phyloP scores from a whole-genome alignment of 2,888 invertebrate genomes.

The Dermolepida albohirtum region DNA sequence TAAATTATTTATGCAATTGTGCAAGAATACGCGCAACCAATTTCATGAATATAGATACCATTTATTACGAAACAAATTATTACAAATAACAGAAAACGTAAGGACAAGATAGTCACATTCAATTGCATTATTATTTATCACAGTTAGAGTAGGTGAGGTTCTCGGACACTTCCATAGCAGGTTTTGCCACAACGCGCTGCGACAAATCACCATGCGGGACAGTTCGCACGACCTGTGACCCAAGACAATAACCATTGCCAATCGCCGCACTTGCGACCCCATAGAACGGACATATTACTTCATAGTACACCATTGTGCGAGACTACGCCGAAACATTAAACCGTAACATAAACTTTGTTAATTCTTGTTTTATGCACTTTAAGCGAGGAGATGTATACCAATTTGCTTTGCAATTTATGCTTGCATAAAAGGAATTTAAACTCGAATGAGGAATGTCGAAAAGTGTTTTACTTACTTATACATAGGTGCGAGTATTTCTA shows the following conservation, averaged over 20 bases:
- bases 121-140: slow-evolving; percentile 60
- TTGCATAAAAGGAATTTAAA: slow-evolving; percentile 3
- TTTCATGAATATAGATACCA: slow-evolving; percentile 41
- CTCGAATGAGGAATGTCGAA: too few species aligned
- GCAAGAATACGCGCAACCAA: slow-evolving; percentile 40
- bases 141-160: slow-evolving; percentile 59
- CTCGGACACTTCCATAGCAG: slow-evolving; percentile 52
- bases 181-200: slow-evolving; percentile 52
- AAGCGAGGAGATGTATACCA: slow-evolving; percentile 4
- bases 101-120: slow-evolving; percentile 51
- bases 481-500: too few species aligned
- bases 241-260: slow-evolving; percentile 63
- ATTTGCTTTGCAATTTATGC: not conserved
- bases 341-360: too few species aligned
- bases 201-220: slow-evolving; percentile 64
- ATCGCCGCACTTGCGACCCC: slow-evolving; percentile 60
- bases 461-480: too few species aligned
- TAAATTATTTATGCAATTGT: slow-evolving; percentile 41
- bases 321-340: slow-evolving; percentile 5
- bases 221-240: slow-evolving; percentile 65
- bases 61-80: slow-evolving; percentile 45
- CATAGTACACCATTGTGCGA: slow-evolving; percentile 46
- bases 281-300: slow-evolving; percentile 54
- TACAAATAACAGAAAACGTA: slow-evolving; percentile 46
- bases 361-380: too few species aligned